Evolutionary conservation across 2,888 invertebrate genomes (phyloP).

Genomic region (Drosophila subsilvestris): DNA sequence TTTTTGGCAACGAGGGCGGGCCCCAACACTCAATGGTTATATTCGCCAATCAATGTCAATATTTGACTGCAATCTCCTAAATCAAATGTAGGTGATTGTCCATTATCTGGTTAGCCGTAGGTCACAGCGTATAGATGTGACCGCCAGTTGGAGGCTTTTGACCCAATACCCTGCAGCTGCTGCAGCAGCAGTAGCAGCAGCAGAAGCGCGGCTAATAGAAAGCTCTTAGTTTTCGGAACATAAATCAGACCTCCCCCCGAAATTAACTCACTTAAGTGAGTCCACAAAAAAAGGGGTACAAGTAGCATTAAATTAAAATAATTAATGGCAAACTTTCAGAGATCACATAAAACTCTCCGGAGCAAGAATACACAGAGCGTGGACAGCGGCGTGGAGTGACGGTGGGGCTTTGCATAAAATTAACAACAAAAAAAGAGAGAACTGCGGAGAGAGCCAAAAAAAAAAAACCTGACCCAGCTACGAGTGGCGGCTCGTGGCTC

Average conservation of each 20-base stretch:
- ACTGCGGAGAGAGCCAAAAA: slow-evolving; percentile 17
- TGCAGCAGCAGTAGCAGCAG: not conserved
- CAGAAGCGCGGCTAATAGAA: slow-evolving; percentile 28
- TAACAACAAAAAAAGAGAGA: slow-evolving; percentile 10
- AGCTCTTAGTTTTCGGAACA: slow-evolving; percentile 29
- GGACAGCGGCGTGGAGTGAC: not conserved
- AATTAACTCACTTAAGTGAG: slow-evolving; percentile 34
- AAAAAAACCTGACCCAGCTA: slow-evolving; percentile 24
- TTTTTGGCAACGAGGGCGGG: slow-evolving; percentile 46
- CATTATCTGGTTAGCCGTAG: slow-evolving; percentile 49
- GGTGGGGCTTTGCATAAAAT: slow-evolving; percentile 54
- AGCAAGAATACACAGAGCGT: slow-evolving; percentile 24
- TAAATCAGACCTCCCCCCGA: slow-evolving; percentile 40
- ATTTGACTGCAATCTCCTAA: slow-evolving; percentile 58
- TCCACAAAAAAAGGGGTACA: slow-evolving; percentile 36
- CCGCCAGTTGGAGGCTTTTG: slow-evolving; percentile 28
- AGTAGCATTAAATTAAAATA: slow-evolving; percentile 50
- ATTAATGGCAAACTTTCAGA: slow-evolving; percentile 49
- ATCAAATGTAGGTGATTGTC: slow-evolving; percentile 49
- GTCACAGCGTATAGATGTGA: slow-evolving; percentile 28
- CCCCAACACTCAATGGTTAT: slow-evolving; percentile 36
- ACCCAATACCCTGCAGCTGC: slow-evolving; percentile 25
- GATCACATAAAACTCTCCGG: slow-evolving; percentile 30
- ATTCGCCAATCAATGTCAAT: slow-evolving; percentile 65
- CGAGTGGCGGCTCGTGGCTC: slow-evolving; percentile 19